phyloP scores from a whole-genome alignment of 2,797 vertebrate genomes.

The Limosa lapponica region DNA sequence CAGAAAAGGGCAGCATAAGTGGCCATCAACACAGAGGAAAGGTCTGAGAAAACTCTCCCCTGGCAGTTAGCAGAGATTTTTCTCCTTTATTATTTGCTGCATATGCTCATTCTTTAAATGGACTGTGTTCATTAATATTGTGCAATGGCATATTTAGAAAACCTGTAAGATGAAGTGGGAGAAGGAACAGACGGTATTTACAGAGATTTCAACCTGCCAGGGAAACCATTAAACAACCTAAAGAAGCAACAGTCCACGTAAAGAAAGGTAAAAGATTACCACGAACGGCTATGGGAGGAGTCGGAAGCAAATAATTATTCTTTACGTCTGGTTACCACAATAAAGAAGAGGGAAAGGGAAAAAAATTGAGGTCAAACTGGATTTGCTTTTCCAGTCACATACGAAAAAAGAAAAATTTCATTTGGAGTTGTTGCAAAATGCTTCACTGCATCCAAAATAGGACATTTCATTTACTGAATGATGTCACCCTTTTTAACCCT shows the following conservation, averaged over 20 bases:
- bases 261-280: neutral
- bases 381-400: constrained; percentile 1
- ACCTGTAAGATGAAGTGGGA: neutral
- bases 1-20: neutral
- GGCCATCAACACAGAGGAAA: neutral
- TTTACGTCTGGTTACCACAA: neutral
- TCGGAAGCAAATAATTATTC: neutral
- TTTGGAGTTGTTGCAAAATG: neutral
- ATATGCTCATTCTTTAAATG: neutral
- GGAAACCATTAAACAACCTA: neutral
- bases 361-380: neutral
- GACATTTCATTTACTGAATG: neutral
- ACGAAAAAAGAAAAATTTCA: neutral
- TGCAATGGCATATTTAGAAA: neutral
- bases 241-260: neutral
- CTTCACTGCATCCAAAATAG: neutral
- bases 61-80: neutral
- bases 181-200: neutral
- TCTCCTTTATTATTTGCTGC: neutral
- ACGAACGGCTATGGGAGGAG: neutral
- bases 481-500: neutral
- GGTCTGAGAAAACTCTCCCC: neutral
- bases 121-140: neutral
- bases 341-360: neutral
- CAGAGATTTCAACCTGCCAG: neutral